phyloP scores from a whole-genome alignment of 2,888 invertebrate species.

The Ochropacha duplaris region DNA sequence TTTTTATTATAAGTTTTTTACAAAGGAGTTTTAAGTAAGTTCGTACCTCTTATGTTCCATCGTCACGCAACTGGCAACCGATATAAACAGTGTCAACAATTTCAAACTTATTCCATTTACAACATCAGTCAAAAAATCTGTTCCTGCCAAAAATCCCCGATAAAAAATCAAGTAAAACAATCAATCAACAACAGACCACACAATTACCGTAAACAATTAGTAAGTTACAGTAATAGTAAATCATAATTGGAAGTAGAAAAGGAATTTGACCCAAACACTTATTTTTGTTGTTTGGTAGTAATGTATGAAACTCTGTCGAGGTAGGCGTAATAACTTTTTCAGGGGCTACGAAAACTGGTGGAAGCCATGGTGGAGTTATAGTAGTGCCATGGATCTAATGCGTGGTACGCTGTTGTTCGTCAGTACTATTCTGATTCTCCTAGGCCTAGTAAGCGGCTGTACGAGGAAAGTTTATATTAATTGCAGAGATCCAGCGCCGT shows the following conservation, averaged over 20 bases:
- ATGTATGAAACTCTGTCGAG: constrained; percentile 16
- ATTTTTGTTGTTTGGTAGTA: constrained; percentile 14
- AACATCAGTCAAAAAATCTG: constrained; percentile 34
- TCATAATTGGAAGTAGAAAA: background rate
- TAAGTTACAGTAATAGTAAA: background rate
- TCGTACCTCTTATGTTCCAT: background rate
- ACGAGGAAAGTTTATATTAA: constrained; percentile 65
- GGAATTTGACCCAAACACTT: constrained; percentile 44
- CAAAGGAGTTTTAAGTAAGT: no score
- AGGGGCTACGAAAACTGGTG: constrained; percentile 23
- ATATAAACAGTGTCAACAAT: constrained; percentile 17
- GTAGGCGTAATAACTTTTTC: constrained; percentile 25
- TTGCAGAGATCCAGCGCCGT: constrained; percentile 63
- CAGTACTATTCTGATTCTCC: constrained; percentile 38
- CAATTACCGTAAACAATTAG: constrained; percentile 3
- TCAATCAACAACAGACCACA: constrained; percentile 8
- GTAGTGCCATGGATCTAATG: constrained; percentile 49
- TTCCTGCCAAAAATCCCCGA: constrained; percentile 14
- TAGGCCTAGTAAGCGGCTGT: constrained; percentile 49
- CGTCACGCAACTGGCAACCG: background rate
- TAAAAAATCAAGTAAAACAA: background rate
- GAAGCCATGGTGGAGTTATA: constrained; percentile 38
- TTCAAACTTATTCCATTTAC: constrained; percentile 45
- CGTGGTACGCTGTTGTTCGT: constrained; percentile 42
- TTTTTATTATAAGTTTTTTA: no score